These are phyloP conservation scores for Daboia siamensis DNA, from an alignment of 2,113 vertebrate species.

Conservation along the genomic window DNA sequence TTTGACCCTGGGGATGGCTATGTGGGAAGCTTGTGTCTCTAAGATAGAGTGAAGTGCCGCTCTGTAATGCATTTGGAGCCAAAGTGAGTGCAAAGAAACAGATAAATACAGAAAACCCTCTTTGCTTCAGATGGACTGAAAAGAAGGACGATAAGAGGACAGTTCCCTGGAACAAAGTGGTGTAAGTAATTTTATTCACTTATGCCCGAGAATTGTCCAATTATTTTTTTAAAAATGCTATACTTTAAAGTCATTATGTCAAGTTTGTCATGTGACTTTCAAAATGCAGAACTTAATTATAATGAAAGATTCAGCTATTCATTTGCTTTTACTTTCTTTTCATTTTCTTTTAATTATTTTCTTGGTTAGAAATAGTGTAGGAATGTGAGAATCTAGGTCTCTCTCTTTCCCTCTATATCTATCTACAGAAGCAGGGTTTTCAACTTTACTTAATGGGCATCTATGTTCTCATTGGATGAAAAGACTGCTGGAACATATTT, in stretches of 20 bases:
- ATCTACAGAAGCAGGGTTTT: conserved; percentile 1
- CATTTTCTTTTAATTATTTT: conserved; percentile 15
- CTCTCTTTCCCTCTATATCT: background rate
- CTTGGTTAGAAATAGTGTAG: background rate
- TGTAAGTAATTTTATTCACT: conserved; percentile 58
- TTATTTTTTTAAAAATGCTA: background rate
- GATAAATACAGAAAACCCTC: conserved; percentile 67
- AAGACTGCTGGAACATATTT: background rate
- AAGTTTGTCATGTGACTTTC: conserved; percentile 31
- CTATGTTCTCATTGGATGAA: background rate
- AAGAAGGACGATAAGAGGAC: conserved; percentile 18
- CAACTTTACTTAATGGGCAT: background rate
- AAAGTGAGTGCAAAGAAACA: conserved; percentile 55
- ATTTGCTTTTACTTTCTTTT: conserved; percentile 10
- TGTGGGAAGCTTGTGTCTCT: conserved; percentile 74
- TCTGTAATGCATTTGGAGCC: conserved; percentile 73
- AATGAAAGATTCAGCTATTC: background rate
- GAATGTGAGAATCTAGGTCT: background rate
- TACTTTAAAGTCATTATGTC: conserved; percentile 10
- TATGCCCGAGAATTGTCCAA: conserved; percentile 24
- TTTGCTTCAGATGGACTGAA: conserved; percentile 51
- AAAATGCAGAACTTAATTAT: conserved; percentile 18
- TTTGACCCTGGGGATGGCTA: conserved; percentile 66
- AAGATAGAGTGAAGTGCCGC: conserved; percentile 56
- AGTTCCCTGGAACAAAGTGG: background rate